Percentiles rank a stretch among this genome's conserved stretches.
Evolutionary conservation across 2,888 invertebrate genomes (phyloP).

Genomic region (Agonopterix arenella): DNA sequence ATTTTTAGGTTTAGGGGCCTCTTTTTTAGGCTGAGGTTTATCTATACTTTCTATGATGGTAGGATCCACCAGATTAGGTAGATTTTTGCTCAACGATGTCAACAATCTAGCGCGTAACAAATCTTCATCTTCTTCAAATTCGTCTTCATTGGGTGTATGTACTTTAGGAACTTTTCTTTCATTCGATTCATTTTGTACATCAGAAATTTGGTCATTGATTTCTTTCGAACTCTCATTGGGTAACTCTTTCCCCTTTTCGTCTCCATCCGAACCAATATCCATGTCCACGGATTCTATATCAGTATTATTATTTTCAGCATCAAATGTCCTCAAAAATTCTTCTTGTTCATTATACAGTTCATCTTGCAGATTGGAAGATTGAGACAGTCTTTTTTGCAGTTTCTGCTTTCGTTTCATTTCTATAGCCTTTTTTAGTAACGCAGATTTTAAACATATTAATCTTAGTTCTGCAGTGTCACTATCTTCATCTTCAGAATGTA

Average conservation of each 20-base stretch:
- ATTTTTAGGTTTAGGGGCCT: slow-evolving; percentile 13
- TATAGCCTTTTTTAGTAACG: slow-evolving; percentile 79
- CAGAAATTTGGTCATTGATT: slow-evolving; percentile 13
- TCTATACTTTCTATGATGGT: slow-evolving; percentile 28
- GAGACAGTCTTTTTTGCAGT: slow-evolving; percentile 49
- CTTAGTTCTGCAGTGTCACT: slow-evolving; percentile 79
- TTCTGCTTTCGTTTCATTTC: slow-evolving; percentile 73
- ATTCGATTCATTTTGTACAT: slow-evolving; percentile 6
- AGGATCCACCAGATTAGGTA: slow-evolving; percentile 53
- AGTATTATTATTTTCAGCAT: slow-evolving; percentile 42
- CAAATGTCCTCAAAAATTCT: slow-evolving; percentile 25
- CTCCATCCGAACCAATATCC: slow-evolving; percentile 67
- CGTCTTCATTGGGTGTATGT: slow-evolving; percentile 29
- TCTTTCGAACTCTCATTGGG: slow-evolving; percentile 15
- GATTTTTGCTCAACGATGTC: slow-evolving; percentile 77
- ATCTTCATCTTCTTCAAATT: slow-evolving; percentile 78
- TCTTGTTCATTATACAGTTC: slow-evolving; percentile 33
- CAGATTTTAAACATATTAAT: slow-evolving; percentile 82
- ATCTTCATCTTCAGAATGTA: slow-evolving; percentile 68
- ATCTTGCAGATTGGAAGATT: slow-evolving; percentile 44
- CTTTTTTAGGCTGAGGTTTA: slow-evolving; percentile 9
- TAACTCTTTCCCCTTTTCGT: slow-evolving; percentile 49
- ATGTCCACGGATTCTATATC: slow-evolving; percentile 72
- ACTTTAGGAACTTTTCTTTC: slow-evolving; percentile 7
- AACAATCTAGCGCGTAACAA: slow-evolving; percentile 76